phyloP scores from a whole-genome alignment of 2,113 vertebrate genomes.

The Eulemur rufifrons region DNA sequence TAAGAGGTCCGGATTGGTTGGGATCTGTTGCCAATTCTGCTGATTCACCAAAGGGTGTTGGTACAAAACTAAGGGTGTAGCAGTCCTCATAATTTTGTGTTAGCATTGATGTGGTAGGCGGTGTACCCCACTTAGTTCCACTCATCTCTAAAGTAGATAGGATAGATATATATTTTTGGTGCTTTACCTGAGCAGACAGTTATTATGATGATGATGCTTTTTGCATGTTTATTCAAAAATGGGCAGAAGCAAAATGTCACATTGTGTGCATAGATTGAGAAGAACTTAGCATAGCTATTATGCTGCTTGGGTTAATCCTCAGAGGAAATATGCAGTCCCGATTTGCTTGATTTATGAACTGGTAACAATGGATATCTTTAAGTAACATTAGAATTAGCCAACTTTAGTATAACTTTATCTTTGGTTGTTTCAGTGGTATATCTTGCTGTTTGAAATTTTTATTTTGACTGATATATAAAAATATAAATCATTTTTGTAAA shows the following conservation, averaged over 20 bases:
- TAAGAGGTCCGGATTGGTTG: background rate
- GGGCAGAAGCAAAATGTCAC: background rate
- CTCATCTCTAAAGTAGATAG: background rate
- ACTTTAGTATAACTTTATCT: background rate
- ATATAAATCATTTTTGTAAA: background rate
- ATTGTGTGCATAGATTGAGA: background rate
- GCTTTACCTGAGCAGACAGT: background rate
- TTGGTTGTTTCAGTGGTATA: background rate
- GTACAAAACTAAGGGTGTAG: background rate
- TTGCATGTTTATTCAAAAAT: background rate
- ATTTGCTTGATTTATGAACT: background rate
- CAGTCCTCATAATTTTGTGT: conserved; percentile 7
- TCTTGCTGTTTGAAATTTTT: background rate
- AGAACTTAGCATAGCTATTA: background rate
- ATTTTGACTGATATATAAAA: background rate
- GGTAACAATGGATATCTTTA: background rate
- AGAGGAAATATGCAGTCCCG: background rate
- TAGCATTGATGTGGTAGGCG: background rate
- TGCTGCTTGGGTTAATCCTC: background rate
- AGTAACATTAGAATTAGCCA: background rate
- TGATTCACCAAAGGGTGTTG: background rate
- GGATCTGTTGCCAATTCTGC: background rate
- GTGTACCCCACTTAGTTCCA: background rate
- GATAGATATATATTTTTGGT: background rate
- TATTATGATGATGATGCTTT: background rate